These are phyloP conservation scores for Lithophane leautieri DNA, from an alignment of 2,888 invertebrate species.

Conservation along the genomic window DNA sequence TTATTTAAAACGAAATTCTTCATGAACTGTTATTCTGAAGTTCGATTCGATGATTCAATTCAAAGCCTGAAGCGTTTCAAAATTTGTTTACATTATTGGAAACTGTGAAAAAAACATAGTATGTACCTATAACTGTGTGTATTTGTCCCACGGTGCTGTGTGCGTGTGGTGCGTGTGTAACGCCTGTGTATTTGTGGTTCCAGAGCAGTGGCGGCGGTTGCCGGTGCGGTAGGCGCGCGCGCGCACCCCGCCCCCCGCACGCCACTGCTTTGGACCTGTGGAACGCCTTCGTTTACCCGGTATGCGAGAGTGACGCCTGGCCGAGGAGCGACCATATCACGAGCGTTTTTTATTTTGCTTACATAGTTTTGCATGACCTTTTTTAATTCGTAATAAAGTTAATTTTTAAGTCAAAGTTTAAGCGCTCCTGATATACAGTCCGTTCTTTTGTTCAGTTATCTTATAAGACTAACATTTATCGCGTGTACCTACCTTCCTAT, in stretches of 20 bases:
- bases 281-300: conserved; percentile 92
- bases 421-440: conserved; percentile 66
- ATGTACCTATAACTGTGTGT: conserved; percentile 64
- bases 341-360: conserved; percentile 62
- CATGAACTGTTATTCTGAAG: not conserved
- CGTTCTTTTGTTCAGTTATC: conserved; percentile 68
- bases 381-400: conserved; percentile 13
- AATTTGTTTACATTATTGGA: conserved; percentile 38
- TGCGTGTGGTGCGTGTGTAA: conserved; percentile 81
- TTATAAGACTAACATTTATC: conserved; percentile 40
- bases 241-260: conserved; percentile 93
- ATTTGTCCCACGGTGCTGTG: conserved; percentile 66
- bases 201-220: conserved; percentile 91
- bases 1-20: not conserved
- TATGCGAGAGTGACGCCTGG: conserved; percentile 88
- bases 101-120: conserved; percentile 24
- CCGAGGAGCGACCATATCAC: conserved; percentile 81
- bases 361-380: conserved; percentile 50
- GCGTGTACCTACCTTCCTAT: conserved; percentile 48
- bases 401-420: conserved; percentile 18
- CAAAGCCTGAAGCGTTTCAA: conserved; percentile 20
- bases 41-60: conserved; percentile 2
- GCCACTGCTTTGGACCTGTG: conserved; percentile 92
- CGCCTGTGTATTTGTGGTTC: conserved; percentile 89
- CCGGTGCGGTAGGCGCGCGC: conserved; percentile 90